Conservation (phyloP, 2,888 invertebrate species). For the Phengaris alcon region DNA sequence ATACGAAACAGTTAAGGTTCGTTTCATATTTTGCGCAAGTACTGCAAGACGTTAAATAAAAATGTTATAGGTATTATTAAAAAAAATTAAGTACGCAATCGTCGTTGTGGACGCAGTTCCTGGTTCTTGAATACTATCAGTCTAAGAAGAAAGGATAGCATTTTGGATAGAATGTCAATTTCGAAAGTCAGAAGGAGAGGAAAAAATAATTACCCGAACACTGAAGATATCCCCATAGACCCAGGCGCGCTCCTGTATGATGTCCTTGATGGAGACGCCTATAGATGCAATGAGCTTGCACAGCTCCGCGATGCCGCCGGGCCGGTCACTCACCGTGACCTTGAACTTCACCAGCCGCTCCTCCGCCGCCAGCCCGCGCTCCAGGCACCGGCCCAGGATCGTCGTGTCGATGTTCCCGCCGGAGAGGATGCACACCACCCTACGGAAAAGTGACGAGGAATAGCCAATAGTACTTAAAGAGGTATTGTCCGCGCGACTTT, state of each 20-base stretch:
- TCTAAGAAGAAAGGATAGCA: neutral
- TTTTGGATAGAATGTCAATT: too few relatives aligned
- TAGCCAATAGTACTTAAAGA: too few relatives aligned
- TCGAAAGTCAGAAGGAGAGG: neutral
- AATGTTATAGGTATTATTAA: too few relatives aligned
- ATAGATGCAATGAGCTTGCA: conserved; percentile 86
- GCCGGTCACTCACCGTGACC: conserved; percentile 88
- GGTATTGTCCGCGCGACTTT: too few relatives aligned
- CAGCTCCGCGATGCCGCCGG: conserved; percentile 92
- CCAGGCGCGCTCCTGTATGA: conserved; percentile 97
- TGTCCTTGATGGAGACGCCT: conserved; percentile 95
- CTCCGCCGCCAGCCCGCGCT: conserved; percentile 92
- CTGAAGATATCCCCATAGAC: conserved; percentile 91
- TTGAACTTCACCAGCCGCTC: conserved; percentile 82
- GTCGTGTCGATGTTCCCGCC: conserved; percentile 97
- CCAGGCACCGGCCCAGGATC: conserved; percentile 91
- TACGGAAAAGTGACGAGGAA: conserved; percentile 51
- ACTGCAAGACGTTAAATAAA: too few relatives aligned
- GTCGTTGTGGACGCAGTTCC: too few relatives aligned
- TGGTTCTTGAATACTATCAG: too few relatives aligned
- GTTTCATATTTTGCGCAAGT: too few relatives aligned
- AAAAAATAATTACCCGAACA: conserved; percentile 55
- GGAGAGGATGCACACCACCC: conserved; percentile 90
- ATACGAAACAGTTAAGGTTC: too few relatives aligned
- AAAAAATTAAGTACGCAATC: too few relatives aligned